These are phyloP conservation scores for Protaetia brevitarsis DNA, from an alignment of 1,140 invertebrate species.

Conservation along the genomic window DNA sequence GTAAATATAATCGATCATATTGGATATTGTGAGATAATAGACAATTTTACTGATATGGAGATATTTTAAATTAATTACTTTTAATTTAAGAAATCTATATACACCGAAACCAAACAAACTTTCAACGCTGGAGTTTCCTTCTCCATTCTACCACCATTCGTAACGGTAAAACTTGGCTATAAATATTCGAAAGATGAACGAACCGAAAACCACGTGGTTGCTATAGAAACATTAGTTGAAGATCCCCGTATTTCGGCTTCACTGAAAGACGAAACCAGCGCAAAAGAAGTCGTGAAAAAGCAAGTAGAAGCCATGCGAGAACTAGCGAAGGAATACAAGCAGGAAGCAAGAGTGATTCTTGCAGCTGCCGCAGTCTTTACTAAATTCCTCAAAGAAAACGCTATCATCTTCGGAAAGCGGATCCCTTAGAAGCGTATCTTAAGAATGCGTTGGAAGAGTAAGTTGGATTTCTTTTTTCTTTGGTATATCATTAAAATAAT, in stretches of 20 bases:
- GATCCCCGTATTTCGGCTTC: neutral
- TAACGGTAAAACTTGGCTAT: neutral
- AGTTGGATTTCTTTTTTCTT: neutral
- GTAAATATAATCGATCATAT: too few species aligned
- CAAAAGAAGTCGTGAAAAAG: neutral
- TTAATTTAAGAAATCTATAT: neutral
- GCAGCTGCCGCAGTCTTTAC: neutral
- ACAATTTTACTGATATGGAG: too few species aligned
- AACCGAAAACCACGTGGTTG: neutral
- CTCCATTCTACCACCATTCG: neutral
- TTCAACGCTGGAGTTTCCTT: neutral
- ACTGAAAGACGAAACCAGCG: neutral
- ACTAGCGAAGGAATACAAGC: neutral
- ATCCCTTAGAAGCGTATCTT: neutral
- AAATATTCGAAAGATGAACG: neutral
- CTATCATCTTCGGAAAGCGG: neutral
- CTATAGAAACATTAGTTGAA: neutral
- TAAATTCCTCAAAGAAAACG: neutral
- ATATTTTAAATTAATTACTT: neutral
- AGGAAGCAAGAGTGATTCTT: neutral
- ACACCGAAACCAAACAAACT: neutral
- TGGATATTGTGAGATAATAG: too few species aligned
- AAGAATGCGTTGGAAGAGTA: neutral
- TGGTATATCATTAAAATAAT: too few species aligned
- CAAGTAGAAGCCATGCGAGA: neutral